phyloP scores from a whole-genome alignment of 2,113 vertebrate species.

The Dinomys branickii region DNA sequence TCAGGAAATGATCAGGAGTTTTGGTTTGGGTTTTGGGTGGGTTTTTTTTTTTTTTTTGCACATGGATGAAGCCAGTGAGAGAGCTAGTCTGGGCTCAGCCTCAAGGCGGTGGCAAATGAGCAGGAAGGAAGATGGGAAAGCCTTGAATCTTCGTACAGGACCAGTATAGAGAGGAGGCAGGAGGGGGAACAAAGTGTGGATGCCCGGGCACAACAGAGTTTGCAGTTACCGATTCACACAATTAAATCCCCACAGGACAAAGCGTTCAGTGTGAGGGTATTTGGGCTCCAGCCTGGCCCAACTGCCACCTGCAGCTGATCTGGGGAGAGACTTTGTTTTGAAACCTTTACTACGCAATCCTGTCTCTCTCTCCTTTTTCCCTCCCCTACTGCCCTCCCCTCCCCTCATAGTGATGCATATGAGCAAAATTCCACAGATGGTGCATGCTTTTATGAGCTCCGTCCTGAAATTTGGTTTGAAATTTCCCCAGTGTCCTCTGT shows the following conservation, averaged over 20 bases:
- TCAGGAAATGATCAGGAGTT: conserved; percentile 63
- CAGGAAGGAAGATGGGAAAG: conserved; percentile 11
- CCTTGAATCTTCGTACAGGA: neutral
- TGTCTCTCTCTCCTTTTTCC: neutral
- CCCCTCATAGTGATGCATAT: conserved; percentile 55
- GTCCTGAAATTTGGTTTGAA: conserved; percentile 81
- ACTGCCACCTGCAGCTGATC: neutral
- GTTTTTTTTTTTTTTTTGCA: neutral
- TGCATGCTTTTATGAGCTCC: conserved; percentile 72
- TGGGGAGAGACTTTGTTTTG: neutral
- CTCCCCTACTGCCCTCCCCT: neutral
- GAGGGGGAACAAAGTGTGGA: neutral
- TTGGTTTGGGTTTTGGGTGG: neutral
- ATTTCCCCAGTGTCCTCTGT: conserved; percentile 77
- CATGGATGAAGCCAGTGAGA: neutral
- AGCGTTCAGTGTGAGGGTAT: neutral
- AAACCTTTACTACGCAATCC: neutral
- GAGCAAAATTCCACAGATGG: conserved; percentile 68
- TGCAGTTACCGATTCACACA: neutral
- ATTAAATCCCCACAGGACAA: neutral
- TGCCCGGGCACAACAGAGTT: neutral
- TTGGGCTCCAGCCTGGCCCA: neutral
- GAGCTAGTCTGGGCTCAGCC: neutral
- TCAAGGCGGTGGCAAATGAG: neutral
- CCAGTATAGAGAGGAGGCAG: no score